Evolutionary conservation across 2,888 invertebrate genomes (phyloP), one percentile per base, ranked within the genome.

Genomic region (Lasioglossum lativentre): DNA sequence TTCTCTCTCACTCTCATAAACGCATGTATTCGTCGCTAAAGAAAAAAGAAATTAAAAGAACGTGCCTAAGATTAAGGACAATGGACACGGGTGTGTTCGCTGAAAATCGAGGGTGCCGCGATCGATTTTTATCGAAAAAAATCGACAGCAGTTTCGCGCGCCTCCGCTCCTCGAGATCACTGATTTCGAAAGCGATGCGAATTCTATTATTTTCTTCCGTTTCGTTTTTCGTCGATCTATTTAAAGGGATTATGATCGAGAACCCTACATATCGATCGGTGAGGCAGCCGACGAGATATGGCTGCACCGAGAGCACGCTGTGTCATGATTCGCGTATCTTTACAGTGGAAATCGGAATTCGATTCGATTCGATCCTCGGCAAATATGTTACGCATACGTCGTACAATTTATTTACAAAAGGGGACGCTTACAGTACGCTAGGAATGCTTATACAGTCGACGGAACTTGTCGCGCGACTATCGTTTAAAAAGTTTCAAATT

Each of bases 351-450:
- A 52, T 73, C 52, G 72, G 63, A 52, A 52, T 52, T 52, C 52
- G 8, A 8, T 52, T 79, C 75, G 79, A 19, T 34, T 34, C 3
- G 5, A 75, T 79, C 85, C 78, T 77, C 83, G 75, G 80, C 82
- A 80, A 27, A 86, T n/a, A 34, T 79, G 40, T 19, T 89, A 79
- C 83, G 82, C 82, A 79, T 78, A 80, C 77, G 76, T 83, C 80
- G 85, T 88, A 27, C 19, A 83, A 82, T 75, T 73, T 90, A 90
- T 91, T 87, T 90, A 90, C 90, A 90, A 30, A n/a, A n/a, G n/a
- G 70, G 59, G 68, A 82, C 59, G 42, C 90, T 90, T 90, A 90
- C 66, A 68, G 4, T 68, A 38, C 56, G 77, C 89, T 89, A 90
- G 77, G 42, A 52, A 86, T 81, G 82, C 83, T 87, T 88, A 87